Evolutionary conservation across 2,888 invertebrate genomes (phyloP).

Genomic region (Megaustenia siamemsis): DNA sequence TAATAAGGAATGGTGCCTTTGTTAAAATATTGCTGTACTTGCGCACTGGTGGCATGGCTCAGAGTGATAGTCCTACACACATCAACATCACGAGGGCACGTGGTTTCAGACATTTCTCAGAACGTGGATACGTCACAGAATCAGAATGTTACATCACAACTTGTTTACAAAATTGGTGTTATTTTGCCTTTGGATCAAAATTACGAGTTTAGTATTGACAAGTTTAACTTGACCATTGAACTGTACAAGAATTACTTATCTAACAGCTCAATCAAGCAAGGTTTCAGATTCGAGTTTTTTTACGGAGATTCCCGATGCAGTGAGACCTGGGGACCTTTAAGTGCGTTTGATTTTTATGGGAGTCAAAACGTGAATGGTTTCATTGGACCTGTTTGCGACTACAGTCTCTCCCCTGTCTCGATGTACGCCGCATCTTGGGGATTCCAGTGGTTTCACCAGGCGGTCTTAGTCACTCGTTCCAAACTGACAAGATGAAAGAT

Average conservation of each 20-base stretch:
- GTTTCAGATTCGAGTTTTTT: constrained; percentile 49
- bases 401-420: constrained; percentile 93
- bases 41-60: no score
- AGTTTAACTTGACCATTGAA: constrained; percentile 61
- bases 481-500: constrained; percentile 65
- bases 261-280: background rate
- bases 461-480: constrained; percentile 77
- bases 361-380: constrained; percentile 67
- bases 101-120: no score
- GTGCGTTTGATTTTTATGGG: constrained; percentile 72
- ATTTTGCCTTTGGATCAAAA: constrained; percentile 58
- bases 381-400: constrained; percentile 78
- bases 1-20: no score
- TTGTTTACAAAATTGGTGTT: constrained; percentile 55
- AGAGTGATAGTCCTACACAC: no score
- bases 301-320: constrained; percentile 60
- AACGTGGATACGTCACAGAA: no score
- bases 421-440: constrained; percentile 93
- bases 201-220: constrained; percentile 54
- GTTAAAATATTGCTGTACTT: no score
- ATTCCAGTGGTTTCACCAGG: constrained; percentile 89
- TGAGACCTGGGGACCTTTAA: constrained; percentile 63
- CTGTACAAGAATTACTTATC: constrained; percentile 59
- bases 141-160: no score
- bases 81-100: no score